Conservation (phyloP, 2,797 vertebrate species). For the Thaleichthys pacificus region DNA sequence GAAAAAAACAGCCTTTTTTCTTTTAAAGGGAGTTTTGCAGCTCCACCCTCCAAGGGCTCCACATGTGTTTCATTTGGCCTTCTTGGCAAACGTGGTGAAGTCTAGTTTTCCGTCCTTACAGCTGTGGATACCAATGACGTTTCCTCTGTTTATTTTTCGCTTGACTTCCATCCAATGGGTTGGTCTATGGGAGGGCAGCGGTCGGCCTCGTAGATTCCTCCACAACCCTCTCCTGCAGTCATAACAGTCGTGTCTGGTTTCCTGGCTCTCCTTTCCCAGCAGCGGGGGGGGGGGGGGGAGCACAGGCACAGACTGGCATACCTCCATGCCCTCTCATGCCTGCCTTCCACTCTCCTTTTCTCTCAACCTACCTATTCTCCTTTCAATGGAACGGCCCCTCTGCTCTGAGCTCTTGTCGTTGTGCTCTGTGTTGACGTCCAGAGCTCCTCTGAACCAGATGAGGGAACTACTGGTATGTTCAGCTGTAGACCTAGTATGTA, state of each 20-base stretch:
- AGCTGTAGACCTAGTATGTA: neutral
- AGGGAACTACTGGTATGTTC: neutral
- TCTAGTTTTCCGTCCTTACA: conserved; percentile 51
- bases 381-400: conserved; percentile 16
- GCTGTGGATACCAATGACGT: conserved; percentile 45
- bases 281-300: conserved; percentile 42
- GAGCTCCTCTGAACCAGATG: neutral
- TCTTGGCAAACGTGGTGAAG: neutral
- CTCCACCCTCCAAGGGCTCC: conserved; percentile 1
- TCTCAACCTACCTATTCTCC: conserved; percentile 18
- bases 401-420: neutral
- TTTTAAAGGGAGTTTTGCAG: neutral
- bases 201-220: conserved; percentile 10
- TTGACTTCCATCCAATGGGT: conserved; percentile 26
- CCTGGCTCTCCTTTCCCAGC: conserved; percentile 38
- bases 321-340: conserved; percentile 27
- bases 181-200: conserved; percentile 26
- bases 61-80: conserved; percentile 44
- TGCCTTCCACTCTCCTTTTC: conserved; percentile 28
- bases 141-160: conserved; percentile 13
- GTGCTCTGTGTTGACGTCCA: neutral
- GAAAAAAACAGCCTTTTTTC: conserved; percentile 23
- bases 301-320: conserved; percentile 47
- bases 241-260: conserved; percentile 41
- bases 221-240: conserved; percentile 32